phyloP scores from a whole-genome alignment of 2,113 vertebrate genomes.

The Platysternon megacephalum region DNA sequence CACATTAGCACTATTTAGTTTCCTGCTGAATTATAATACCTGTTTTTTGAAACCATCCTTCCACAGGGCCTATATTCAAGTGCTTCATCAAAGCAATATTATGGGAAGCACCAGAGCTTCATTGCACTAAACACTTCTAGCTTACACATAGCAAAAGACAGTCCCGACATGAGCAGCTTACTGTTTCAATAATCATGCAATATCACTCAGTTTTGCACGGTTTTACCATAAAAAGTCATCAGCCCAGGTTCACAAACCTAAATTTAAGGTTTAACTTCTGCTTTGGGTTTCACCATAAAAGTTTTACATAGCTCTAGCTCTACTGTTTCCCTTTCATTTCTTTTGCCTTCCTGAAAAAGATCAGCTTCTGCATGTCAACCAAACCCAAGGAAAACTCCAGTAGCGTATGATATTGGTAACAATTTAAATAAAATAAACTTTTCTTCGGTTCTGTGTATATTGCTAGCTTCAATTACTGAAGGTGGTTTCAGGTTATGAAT shows the following conservation, averaged over 20 bases:
- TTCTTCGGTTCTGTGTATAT: background rate
- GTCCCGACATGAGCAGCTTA: background rate
- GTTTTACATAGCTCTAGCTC: background rate
- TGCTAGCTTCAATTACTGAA: background rate
- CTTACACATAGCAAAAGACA: background rate
- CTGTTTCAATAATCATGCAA: background rate
- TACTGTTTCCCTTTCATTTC: background rate
- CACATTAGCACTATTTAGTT: conserved; percentile 3
- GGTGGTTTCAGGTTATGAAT: background rate
- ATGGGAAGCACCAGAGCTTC: background rate
- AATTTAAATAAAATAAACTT: background rate
- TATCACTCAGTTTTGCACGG: background rate
- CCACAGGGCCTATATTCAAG: conserved; percentile 21
- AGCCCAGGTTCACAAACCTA: background rate
- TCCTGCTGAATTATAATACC: background rate
- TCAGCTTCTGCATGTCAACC: background rate
- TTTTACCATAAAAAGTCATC: background rate
- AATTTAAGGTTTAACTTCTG: background rate
- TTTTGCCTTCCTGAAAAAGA: background rate
- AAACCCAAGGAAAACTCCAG: background rate
- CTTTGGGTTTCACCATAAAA: background rate
- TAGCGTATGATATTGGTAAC: background rate
- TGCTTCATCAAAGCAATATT: background rate
- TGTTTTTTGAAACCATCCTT: background rate
- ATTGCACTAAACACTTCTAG: background rate